Base-by-base conservation (phyloP, 1,140 invertebrate species). In the Euura lappo region DNA sequence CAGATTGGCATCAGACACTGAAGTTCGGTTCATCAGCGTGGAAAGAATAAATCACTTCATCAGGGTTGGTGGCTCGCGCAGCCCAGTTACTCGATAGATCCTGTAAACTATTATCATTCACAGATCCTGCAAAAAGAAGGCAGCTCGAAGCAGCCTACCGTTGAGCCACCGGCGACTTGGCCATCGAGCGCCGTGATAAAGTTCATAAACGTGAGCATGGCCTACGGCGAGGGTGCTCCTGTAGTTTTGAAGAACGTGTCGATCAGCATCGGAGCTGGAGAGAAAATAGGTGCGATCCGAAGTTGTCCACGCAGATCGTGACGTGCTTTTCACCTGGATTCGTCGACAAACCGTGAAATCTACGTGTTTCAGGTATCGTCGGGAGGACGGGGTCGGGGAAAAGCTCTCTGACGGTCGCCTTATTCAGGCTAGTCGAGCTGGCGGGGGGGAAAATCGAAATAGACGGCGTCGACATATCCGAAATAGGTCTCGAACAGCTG, bases 321-420 rank as follows among this genome's bases (percentile, higher is more conserved):
- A 66, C 13, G 73, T 47, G 42, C 71, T 64, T 72, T n/a, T 65
- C 51, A 28, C 28, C 44, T 45, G 42, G 60, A 93, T 45, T 88
- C 89, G n/a, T 82, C 94, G 8, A 83, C n/a, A 91, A n/a, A 60
- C 2, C n/a, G 2, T 60, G 51, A 8, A 8, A 60, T n/a, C n/a
- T 60, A 10, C 8, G 89, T 86, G 90, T 89, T 84, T 86, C 77
- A 88, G 92, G 92, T 69, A 90, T 94, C 69, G 90, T 93, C 77
- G 92, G 92, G 44, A 85, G 92, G 75, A 93, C 92, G 51, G 92
- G 92, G 60, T 88, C 90, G 42, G 91, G 90, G 10, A 92, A 92
- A 83, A 91, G 89, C 72, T 90, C 90, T 6, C n/a, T n/a, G n/a
- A n/a, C n/a, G n/a, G n/a, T n/a, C n/a, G n/a, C n/a, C n/a, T n/a